phyloP scores from a whole-genome alignment of 2,113 vertebrate genomes.

The Ctenodactylus gundi region DNA sequence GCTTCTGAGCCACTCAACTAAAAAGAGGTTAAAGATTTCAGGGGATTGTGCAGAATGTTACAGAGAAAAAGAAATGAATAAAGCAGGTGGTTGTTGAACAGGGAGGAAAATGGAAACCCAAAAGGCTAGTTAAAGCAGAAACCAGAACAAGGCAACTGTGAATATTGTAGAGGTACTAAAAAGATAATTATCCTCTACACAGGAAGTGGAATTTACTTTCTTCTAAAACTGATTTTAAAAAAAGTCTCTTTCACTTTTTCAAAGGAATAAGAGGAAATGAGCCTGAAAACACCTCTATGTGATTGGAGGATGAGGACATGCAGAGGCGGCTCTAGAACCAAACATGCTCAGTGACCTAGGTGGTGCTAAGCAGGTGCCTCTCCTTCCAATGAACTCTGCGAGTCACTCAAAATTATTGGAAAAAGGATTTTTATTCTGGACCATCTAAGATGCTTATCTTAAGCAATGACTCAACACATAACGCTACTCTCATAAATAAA shows the following conservation, averaged over 20 bases:
- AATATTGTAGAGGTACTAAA: not conserved
- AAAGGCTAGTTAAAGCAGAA: not conserved
- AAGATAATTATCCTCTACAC: not conserved
- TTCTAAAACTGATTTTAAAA: not conserved
- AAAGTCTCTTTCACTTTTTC: not conserved
- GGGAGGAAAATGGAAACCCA: not conserved
- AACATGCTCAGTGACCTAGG: not conserved
- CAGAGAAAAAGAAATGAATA: not conserved
- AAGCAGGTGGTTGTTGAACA: not conserved
- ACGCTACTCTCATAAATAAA: not conserved
- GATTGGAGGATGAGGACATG: not conserved
- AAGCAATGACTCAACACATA: not conserved
- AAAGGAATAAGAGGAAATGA: not conserved
- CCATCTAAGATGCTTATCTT: not conserved
- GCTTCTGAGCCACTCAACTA: not conserved
- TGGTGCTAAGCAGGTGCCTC: accelerated
- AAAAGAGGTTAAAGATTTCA: not conserved
- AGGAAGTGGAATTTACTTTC: not conserved
- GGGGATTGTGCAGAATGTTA: not conserved
- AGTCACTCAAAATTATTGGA: not conserved
- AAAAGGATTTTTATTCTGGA: not conserved
- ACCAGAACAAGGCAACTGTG: not conserved
- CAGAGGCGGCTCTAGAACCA: no score
- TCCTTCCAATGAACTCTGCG: not conserved
- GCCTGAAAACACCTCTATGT: not conserved